These are phyloP conservation scores for Chrysomela aeneicollis DNA, from an alignment of 2,888 invertebrate genomes.

Conservation along the genomic window DNA sequence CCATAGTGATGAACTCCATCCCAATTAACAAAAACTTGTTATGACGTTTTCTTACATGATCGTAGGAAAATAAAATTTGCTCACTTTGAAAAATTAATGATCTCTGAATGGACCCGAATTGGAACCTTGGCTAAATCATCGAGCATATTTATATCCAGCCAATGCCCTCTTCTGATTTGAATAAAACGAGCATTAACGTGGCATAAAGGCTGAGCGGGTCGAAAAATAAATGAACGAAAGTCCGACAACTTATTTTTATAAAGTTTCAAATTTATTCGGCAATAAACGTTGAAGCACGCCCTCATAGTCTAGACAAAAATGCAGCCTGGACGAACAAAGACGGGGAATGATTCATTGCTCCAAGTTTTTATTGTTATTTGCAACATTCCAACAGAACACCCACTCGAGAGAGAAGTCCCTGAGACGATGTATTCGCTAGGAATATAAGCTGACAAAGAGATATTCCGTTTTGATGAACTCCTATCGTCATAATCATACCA, in stretches of 20 bases:
- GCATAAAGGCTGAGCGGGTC: conserved; percentile 15
- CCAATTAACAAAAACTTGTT: too few relatives aligned
- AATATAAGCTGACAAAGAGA: neutral
- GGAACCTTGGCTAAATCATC: too few relatives aligned
- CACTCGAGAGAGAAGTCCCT: conserved; percentile 35
- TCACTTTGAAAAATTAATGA: too few relatives aligned
- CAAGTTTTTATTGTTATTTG: conserved; percentile 53
- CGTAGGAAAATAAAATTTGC: too few relatives aligned
- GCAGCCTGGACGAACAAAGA: conserved; percentile 49
- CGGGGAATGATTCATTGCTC: conserved; percentile 51
- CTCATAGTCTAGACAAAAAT: conserved; percentile 50
- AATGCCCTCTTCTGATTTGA: conserved; percentile 1
- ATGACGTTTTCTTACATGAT: too few relatives aligned
- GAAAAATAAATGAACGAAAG: conserved; percentile 18
- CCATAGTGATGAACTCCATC: too few relatives aligned
- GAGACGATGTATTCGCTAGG: neutral
- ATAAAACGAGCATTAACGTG: conserved; percentile 25
- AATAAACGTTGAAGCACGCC: conserved; percentile 41
- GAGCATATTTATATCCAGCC: neutral
- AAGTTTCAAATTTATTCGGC: conserved; percentile 38
- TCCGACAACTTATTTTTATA: conserved; percentile 25
- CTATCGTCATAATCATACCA: too few relatives aligned
- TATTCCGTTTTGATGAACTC: too few relatives aligned
- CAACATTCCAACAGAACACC: conserved; percentile 51
- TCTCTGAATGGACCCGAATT: too few relatives aligned